phyloP scores from a whole-genome alignment of 2,888 invertebrate genomes.

The Timema cristinae region DNA sequence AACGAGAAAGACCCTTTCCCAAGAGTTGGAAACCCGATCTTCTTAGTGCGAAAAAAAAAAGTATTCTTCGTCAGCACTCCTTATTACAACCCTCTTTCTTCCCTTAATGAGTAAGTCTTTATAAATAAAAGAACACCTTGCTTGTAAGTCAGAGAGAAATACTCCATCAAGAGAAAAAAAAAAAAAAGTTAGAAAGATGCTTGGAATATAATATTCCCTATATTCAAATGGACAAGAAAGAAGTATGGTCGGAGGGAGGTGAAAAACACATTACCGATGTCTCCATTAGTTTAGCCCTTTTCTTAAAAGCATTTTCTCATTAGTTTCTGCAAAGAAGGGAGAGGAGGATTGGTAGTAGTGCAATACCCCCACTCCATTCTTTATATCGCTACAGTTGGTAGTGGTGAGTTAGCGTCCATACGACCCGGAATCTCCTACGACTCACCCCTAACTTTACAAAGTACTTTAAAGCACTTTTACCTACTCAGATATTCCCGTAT shows the following conservation, averaged over 20 bases:
- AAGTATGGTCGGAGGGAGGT: background rate
- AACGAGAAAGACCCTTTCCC: too few species aligned
- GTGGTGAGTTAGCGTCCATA: slow-evolving; percentile 8
- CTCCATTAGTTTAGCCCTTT: slow-evolving; percentile 31
- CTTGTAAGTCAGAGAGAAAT: too few species aligned
- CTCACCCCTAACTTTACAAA: slow-evolving; percentile 11
- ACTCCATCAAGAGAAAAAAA: too few species aligned
- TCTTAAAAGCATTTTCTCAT: slow-evolving; percentile 40
- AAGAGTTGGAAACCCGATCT: too few species aligned
- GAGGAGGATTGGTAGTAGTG: slow-evolving; percentile 17
- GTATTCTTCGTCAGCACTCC: too few species aligned
- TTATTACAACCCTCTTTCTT: too few species aligned
- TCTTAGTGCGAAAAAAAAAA: too few species aligned
- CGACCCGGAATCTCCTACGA: too few species aligned
- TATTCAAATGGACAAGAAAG: slow-evolving; percentile 14
- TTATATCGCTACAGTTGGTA: slow-evolving; percentile 12
- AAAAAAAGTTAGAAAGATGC: too few species aligned
- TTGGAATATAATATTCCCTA: slow-evolving; percentile 13
- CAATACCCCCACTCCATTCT: slow-evolving; percentile 4
- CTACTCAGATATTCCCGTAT: slow-evolving; percentile 30
- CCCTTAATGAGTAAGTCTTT: too few species aligned
- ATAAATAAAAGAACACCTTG: too few species aligned
- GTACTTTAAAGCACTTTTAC: slow-evolving; percentile 30
- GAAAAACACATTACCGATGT: slow-evolving; percentile 30
- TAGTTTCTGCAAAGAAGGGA: slow-evolving; percentile 28